Conservation (phyloP, 2,113 vertebrate genomes). For the Corythornis vintsioides region DNA sequence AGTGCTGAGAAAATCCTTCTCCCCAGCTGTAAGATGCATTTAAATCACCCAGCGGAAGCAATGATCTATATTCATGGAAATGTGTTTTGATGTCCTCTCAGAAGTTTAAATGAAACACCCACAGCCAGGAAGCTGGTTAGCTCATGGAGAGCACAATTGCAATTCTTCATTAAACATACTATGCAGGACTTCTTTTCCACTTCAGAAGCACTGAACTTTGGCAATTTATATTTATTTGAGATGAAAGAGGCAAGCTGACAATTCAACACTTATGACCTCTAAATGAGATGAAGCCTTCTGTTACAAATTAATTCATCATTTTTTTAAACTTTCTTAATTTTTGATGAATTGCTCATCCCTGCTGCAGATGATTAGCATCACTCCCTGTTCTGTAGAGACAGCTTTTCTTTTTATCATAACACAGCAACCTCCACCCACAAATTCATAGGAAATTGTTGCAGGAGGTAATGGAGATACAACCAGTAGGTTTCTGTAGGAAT, state of each 20-base stretch:
- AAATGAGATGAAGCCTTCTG: not conserved
- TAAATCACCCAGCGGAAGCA: slow-evolving; percentile 52
- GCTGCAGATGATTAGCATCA: not conserved
- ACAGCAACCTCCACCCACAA: not conserved
- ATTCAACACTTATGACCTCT: not conserved
- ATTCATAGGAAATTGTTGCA: not conserved
- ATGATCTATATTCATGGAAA: slow-evolving; percentile 58
- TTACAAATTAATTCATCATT: not conserved
- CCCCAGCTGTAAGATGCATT: slow-evolving; percentile 60
- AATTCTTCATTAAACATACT: slow-evolving; percentile 1
- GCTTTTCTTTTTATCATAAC: not conserved
- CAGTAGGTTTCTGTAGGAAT: not conserved
- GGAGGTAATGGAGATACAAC: not conserved
- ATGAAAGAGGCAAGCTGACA: not conserved
- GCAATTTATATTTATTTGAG: slow-evolving; percentile 3
- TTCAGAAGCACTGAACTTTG: slow-evolving; percentile 37
- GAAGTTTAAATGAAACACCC: slow-evolving; percentile 63
- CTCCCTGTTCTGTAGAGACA: not conserved
- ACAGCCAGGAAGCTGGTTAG: slow-evolving; percentile 52
- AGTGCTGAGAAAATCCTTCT: slow-evolving; percentile 21
- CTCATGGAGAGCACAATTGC: slow-evolving; percentile 38
- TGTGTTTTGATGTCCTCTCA: slow-evolving; percentile 64
- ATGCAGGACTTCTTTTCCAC: slow-evolving; percentile 12
- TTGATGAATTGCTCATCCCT: slow-evolving; percentile 4
- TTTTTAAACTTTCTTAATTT: not conserved